phyloP scores from a whole-genome alignment of 2,797 vertebrate genomes.

The Centroberyx gerrardi region DNA sequence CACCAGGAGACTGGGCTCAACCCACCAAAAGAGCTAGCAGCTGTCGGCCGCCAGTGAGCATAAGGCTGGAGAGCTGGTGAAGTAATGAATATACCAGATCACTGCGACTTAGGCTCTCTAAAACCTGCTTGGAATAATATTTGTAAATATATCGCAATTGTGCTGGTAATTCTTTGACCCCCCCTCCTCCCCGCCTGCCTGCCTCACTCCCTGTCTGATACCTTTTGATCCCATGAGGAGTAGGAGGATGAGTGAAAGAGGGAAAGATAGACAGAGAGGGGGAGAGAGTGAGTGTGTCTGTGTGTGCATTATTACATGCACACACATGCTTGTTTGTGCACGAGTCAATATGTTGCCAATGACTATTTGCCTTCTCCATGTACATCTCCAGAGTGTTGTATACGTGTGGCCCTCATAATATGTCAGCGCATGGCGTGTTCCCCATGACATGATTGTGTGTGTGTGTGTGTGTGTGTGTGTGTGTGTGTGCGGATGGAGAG shows the following conservation, averaged over 20 bases:
- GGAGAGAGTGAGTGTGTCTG: background rate
- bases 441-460: slow-evolving; percentile 8
- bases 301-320: slow-evolving; percentile 27
- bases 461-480: background rate
- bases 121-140: slow-evolving; percentile 64
- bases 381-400: slow-evolving; percentile 12
- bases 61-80: slow-evolving; percentile 55
- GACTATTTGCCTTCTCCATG: slow-evolving; percentile 2
- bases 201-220: slow-evolving; percentile 42
- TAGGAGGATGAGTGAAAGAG: slow-evolving; percentile 38
- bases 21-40: slow-evolving; percentile 68
- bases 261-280: slow-evolving; percentile 28
- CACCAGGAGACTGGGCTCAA: slow-evolving; percentile 66
- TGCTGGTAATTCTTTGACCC: slow-evolving; percentile 35
- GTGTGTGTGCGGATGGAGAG: background rate
- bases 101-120: slow-evolving; percentile 49
- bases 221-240: slow-evolving; percentile 61
- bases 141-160: slow-evolving; percentile 55
- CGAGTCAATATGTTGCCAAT: slow-evolving; percentile 15
- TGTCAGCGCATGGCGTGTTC: slow-evolving; percentile 13
- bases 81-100: slow-evolving; percentile 68
- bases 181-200: background rate
- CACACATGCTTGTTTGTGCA: slow-evolving; percentile 35
- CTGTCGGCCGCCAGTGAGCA: slow-evolving; percentile 72
- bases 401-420: slow-evolving; percentile 19